Percentiles rank a stretch among this genome's conserved stretches.
Evolutionary conservation across 1,140 invertebrate species (phyloP).

Genomic region (Drosophila gunungcola): DNA sequence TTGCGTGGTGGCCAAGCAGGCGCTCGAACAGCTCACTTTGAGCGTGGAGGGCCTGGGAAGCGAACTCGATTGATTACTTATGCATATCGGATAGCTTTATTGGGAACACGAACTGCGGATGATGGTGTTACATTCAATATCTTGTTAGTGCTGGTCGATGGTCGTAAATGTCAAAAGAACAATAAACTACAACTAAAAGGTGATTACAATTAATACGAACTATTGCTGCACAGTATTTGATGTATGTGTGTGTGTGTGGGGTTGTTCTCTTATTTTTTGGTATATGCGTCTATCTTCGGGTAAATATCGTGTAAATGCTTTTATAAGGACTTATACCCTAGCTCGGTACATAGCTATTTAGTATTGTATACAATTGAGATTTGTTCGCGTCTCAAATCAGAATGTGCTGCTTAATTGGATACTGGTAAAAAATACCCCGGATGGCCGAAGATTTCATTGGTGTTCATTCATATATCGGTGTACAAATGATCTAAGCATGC

Average conservation of each 20-base stretch:
- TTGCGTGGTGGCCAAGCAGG: constrained; percentile 87
- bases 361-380: constrained; percentile 39
- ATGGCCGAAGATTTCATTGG: constrained; percentile 28
- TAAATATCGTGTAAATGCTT: constrained; percentile 56
- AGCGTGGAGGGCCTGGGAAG: constrained; percentile 86
- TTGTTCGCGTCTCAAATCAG: constrained; percentile 11
- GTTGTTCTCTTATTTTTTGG: constrained; percentile 56
- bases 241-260: neutral
- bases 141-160: constrained; percentile 15
- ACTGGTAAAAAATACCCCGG: constrained; percentile 40
- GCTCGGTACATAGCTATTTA: constrained; percentile 22
- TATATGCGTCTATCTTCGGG: constrained; percentile 44
- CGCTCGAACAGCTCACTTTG: constrained; percentile 87
- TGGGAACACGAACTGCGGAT: constrained; percentile 15
- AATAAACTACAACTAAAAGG: constrained; percentile 37
- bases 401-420: constrained; percentile 24
- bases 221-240: constrained; percentile 43
- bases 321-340: constrained; percentile 22
- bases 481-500: constrained; percentile 52
- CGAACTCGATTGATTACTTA: constrained; percentile 57
- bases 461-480: constrained; percentile 9
- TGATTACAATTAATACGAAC: constrained; percentile 56
- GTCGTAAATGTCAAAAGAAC: constrained; percentile 27
- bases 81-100: constrained; percentile 46
- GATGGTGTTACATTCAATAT: constrained; percentile 34